Evolutionary conservation across 2,797 vertebrate species (phyloP), one percentile per base, ranked within the genome.

Genomic region (Rousettus madagascariensis): DNA sequence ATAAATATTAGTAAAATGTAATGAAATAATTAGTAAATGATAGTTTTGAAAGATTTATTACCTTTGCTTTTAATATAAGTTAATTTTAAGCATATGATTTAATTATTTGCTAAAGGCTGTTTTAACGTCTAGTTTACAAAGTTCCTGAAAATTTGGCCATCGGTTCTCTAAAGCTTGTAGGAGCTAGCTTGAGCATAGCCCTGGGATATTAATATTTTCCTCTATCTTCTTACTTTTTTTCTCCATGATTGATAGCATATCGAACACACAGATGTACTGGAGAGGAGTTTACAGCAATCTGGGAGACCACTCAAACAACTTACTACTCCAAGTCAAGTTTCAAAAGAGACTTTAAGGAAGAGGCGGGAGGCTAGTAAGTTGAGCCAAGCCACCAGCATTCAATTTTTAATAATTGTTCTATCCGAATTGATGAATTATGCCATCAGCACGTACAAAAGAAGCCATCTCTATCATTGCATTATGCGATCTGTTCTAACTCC

Each of bases 281-380:
- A 65, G 28, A 59, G 20, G 22, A 75, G 3, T 38, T 49, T 28
- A 20, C 30, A 33, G 22, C 17, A 69, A 41, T 55, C 22, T 71
- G 66, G 90, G 49, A 61, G 15, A 6, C 55, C 78, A 15, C 15
- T 63, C 30, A 51, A 63, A 71, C 30, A 51, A 33, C 15, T 19
- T 0, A 0, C 20, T 9, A 3, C n/a, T 43, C 59, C 10, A 61
- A 33, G 59, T 22, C 26, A 4, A 66, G 20, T 26, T 28, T 1
- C 26, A 92, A 53, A 28, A 63, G 33, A 26, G 30, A 71, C 0
- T 75, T 36, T 65, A 69, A 94, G 38, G 13, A 77, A 88, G 6
- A 24, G 24, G 30, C 55, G n/a, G 19, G 2, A 8, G 30, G 2
- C 12, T 22, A 61, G 20, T 43, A 71, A 77, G 46, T 3, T 74